Conservation (phyloP, 2,888 invertebrate genomes). For the Stictocephala bisonia region DNA sequence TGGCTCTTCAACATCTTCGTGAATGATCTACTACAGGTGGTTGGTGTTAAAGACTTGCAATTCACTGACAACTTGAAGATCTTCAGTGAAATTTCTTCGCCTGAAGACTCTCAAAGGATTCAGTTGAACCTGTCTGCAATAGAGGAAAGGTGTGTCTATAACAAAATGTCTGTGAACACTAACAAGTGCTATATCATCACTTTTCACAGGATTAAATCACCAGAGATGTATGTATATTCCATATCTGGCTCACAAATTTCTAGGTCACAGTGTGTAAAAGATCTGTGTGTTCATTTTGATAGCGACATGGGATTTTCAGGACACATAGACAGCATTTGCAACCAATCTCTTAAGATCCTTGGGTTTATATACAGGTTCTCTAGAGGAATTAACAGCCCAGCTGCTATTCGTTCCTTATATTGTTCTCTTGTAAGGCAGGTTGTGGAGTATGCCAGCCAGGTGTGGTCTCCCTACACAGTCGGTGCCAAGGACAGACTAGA, state of each 20-base stretch:
- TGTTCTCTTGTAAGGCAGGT: neutral
- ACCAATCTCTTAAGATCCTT: neutral
- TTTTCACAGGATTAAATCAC: neutral
- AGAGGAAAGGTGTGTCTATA: neutral
- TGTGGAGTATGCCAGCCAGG: neutral
- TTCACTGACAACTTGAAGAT: slow-evolving; percentile 2
- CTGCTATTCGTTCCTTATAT: neutral
- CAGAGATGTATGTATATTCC: neutral
- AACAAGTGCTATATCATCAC: slow-evolving; percentile 4
- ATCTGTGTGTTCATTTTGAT: neutral
- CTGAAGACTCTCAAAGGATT: neutral
- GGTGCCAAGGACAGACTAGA: neutral
- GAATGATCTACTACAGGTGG: neutral
- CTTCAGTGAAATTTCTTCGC: neutral
- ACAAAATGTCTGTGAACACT: neutral
- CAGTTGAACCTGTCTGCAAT: neutral
- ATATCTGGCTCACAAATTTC: neutral
- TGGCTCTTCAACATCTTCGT: slow-evolving; percentile 17
- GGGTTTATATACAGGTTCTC: neutral
- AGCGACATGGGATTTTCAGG: neutral
- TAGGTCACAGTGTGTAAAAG: neutral
- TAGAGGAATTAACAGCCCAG: neutral
- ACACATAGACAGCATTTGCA: neutral
- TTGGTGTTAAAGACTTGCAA: neutral
- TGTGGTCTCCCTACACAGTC: neutral